phyloP scores from a whole-genome alignment of 2,113 vertebrate species.

The Prunella himalayana region DNA sequence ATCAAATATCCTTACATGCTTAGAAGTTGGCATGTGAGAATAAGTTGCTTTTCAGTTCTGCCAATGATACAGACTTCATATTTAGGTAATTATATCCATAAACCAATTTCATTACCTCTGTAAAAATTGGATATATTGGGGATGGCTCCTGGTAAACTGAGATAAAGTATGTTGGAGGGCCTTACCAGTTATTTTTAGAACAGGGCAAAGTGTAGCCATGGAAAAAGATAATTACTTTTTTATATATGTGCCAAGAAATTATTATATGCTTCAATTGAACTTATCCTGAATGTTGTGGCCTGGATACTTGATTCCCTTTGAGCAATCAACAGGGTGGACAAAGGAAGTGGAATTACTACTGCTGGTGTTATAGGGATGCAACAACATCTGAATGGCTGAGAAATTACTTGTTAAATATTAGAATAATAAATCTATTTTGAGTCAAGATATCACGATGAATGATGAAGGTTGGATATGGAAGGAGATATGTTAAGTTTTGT shows the following conservation, averaged over 20 bases:
- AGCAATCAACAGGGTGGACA: not conserved
- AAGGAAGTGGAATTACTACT: not conserved
- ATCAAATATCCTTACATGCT: not conserved
- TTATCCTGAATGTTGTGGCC: not conserved
- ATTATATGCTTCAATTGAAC: not conserved
- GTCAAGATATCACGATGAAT: not conserved
- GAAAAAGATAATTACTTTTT: not conserved
- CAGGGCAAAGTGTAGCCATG: not conserved
- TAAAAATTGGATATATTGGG: not conserved
- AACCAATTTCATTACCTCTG: not conserved
- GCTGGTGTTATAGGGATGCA: not conserved
- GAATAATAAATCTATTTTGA: not conserved
- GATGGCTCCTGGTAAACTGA: not conserved
- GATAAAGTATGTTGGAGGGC: not conserved
- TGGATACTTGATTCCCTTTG: not conserved
- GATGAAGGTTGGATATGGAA: not conserved
- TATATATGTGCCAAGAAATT: not conserved
- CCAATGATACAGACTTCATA: not conserved
- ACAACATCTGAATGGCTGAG: not conserved
- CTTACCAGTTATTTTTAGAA: not conserved
- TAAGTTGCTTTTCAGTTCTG: not conserved
- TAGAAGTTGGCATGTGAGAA: not conserved
- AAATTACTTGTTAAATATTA: not conserved
- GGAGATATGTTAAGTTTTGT: not conserved
- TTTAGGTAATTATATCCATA: not conserved